phyloP scores from a whole-genome alignment of 2,888 invertebrate genomes.

The Apodemia zela region DNA sequence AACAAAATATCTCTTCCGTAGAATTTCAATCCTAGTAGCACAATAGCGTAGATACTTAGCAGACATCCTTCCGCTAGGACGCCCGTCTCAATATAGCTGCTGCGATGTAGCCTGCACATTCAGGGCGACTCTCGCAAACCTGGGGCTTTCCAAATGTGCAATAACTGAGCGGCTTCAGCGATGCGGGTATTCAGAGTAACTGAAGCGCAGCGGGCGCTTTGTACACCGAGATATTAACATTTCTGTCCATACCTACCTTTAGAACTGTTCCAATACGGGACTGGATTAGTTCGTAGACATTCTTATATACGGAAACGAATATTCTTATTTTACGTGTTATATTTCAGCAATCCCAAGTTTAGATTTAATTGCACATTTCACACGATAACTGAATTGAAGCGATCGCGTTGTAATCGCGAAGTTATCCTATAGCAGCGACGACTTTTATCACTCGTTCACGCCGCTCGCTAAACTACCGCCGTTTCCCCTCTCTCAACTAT shows the following conservation, averaged over 20 bases:
- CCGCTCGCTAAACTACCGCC: too few relatives aligned
- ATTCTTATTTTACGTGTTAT: too few relatives aligned
- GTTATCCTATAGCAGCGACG: too few relatives aligned
- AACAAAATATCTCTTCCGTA: neutral
- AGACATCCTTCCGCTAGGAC: neutral
- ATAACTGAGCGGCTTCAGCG: constrained; percentile 1
- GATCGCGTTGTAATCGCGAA: too few relatives aligned
- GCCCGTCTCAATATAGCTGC: neutral
- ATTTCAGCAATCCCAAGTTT: too few relatives aligned
- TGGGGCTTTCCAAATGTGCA: constrained; percentile 7
- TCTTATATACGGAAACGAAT: neutral
- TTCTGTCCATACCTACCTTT: neutral
- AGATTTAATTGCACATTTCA: too few relatives aligned
- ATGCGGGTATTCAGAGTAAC: neutral
- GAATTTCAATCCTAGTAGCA: neutral
- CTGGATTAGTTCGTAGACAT: neutral
- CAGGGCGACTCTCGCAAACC: neutral
- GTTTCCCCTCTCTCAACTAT: too few relatives aligned
- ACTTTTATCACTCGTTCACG: too few relatives aligned
- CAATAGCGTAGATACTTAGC: constrained; percentile 7
- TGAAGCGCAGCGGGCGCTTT: constrained; percentile 7
- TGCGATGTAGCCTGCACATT: neutral
- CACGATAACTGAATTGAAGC: too few relatives aligned
- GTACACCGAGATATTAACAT: constrained; percentile 12
- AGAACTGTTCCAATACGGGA: neutral